Evolutionary conservation across 1,140 invertebrate genomes (phyloP), one percentile per base, ranked within the genome.

Genomic region (Bicyclus anynana): DNA sequence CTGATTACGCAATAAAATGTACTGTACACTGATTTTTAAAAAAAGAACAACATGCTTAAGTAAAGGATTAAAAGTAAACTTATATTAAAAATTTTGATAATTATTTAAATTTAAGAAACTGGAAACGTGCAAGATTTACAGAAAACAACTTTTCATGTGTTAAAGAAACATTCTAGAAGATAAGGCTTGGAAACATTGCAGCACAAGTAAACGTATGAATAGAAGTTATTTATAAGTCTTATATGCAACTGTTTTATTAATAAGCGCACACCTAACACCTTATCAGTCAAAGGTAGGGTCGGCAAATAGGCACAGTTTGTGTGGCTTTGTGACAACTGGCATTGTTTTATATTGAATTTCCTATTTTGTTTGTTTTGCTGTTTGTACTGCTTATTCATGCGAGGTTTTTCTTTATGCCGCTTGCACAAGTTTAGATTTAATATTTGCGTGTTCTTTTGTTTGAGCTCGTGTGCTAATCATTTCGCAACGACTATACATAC

Each of bases 251-350:
- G 14, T 48, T 47, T 55, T 58, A 50, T 50, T 35, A 44, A 50
- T 58, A 58, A 64, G 54, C 62, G 61, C 53, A 46, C 16, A 49
- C 20, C 52, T 74, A 49, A 46, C 16, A 49, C 20, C 52, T 74
- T 74, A 76, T 77, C 73, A 74, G 73, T 74, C 75, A 80, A 71
- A 77, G 72, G 64, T 77, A 77, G 66, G 76, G 72, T 67, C 69
- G 56, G 65, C 62, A 75, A 74, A 74, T 67, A 78, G 21, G 44
- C 23, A 23, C 33, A 42, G 38, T 63, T 59, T 59, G 63, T 51
- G 44, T 62, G 37, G 53, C 20, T 14, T 20, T 59, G 51, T 48
- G 61, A 62, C 48, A 42, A 53, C 56, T 61, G 50, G 54, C 61
- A 66, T 72, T 69, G 64, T 67, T 70, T 68, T 66, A 62, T 62